Base-by-base conservation (phyloP, 2,797 vertebrate genomes). In the Schizothorax lantsangensis region DNA sequence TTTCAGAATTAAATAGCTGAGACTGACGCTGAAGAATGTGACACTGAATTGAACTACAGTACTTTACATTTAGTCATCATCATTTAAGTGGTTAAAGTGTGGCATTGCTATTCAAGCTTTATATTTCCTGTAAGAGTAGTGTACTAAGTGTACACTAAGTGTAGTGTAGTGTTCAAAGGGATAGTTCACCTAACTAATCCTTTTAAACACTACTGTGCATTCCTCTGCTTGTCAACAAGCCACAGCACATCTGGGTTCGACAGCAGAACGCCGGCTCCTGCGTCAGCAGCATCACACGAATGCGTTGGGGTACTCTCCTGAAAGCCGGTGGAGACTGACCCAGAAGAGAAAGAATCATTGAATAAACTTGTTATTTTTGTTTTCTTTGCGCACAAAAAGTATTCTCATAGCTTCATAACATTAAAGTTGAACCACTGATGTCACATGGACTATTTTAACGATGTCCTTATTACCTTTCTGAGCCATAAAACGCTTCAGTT, bases 1-100 rank as follows among this genome's bases (percentile, higher is more conserved):
- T 59, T 79, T 79, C 36, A 79, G 54, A 40, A 79, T 79, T 59
- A 40, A 59, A 59, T 33, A 47, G 38, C 78, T 47, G 40, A 80
- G 38, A 17, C 66, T 49, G 26, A 81, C 7, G 2, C 11, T 68
- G 59, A 68, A 36, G 43, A 81, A 81, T 68, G 49, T 38, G 52
- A 57, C 14, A 33, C 1, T 17, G 14, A 66, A 33, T 66, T 54
- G 19, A 77, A 54, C 21, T 77, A 78, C 49, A 38, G 19, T 43
- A 11, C 26, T 49, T 30, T 49, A 74, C 14, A 17, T 74, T 30
- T 49, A 74, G 45, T 11, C 17, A 9, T 74, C 9, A 4, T 49
- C n/a, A 26, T 26, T 74, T 14, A 47, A 74, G 6, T 47, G 43
- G 43, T 30, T 49, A 49, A 74, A 74, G 45, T 74, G 43, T 74